A percentile compares a stretch with the other conserved stretches of the same genome.
Evolutionary conservation across 2,113 vertebrate genomes (phyloP).

Genomic region (Lycocorax pyrrhopterus): DNA sequence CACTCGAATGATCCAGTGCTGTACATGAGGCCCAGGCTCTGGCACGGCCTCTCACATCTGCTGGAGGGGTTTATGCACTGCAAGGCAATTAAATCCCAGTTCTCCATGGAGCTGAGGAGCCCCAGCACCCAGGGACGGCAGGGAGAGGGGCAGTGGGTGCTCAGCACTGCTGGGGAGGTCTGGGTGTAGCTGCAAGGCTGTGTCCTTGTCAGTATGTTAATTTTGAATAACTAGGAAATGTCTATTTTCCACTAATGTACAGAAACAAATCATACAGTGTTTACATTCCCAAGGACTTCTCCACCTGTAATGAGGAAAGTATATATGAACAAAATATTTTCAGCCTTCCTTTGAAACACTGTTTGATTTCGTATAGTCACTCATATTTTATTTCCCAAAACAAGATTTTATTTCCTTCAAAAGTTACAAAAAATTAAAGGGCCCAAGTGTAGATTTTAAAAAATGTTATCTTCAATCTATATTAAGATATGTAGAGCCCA

Average conservation of each 20-base stretch:
- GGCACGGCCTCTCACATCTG: background rate
- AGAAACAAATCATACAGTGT: background rate
- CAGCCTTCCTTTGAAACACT: background rate
- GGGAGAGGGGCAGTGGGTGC: background rate
- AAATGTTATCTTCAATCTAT: slow-evolving; percentile 65
- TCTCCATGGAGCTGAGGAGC: background rate
- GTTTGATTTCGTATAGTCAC: background rate
- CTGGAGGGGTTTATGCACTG: background rate
- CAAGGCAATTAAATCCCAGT: background rate
- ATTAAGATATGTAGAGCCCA: slow-evolving; percentile 70
- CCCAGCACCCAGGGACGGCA: background rate
- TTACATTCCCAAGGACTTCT: background rate
- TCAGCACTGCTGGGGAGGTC: background rate
- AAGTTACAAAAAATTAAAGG: slow-evolving; percentile 58
- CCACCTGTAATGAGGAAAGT: background rate
- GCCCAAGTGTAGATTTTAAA: slow-evolving; percentile 12
- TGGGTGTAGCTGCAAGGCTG: background rate
- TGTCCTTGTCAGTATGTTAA: background rate
- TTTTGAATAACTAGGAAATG: background rate
- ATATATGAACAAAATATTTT: background rate
- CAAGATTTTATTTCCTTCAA: no score
- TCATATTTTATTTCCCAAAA: background rate
- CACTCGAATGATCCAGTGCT: background rate
- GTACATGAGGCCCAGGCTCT: background rate
- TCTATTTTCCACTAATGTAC: background rate